Base-by-base conservation (phyloP, 64 coral and sea anemone genomes). In the Astreopora myriophthalma region DNA sequence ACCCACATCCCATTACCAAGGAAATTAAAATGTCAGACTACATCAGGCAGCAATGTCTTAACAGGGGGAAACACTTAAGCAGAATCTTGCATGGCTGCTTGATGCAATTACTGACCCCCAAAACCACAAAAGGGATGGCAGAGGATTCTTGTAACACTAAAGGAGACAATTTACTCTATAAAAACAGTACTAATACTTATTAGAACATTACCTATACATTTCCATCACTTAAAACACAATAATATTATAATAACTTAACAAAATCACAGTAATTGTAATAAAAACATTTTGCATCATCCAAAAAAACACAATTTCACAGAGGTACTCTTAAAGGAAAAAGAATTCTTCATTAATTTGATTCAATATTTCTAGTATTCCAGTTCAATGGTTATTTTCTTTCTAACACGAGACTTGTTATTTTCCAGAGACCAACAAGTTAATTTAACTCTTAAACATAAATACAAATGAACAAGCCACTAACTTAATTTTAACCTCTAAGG, bases 91-190 rank as follows among this genome's bases (percentile, higher is more conserved):
- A 32, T 65, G 55, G 31, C 79, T 64, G 79, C 79, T 33, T 82
- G 52, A 35, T 82, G 79, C 33, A 64, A 5, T 5, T 10, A 36
- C 79, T 37, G 20, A 61, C 76, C 1, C 10, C 11, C 10, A 20
- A 36, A 82, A 55, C 33, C 55, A 63, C 14, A 37, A 64, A 29
- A 82, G 57, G 79, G 55, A 82, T 62, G 79, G 79, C 79, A 82
- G 79, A 63, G 13, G 37, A 82, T 37, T 34, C 17, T 31, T 64
- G 52, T 28, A 33, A 60, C 27, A 80, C 4, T n/a, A 57, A 79
- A 33, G 1, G 14, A 58, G 20, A 19, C 13, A 58, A 11, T 33
- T 32, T 57, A 29, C 16, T 32, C 58, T 13, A 20, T 2, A 34
- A 20, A 4, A 26, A 26, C 12, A 70, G 14, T 70, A 70, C 10